These are phyloP conservation scores for Rhimphoctona megacephalus DNA, from an alignment of 2,888 invertebrate genomes.

Conservation along the genomic window DNA sequence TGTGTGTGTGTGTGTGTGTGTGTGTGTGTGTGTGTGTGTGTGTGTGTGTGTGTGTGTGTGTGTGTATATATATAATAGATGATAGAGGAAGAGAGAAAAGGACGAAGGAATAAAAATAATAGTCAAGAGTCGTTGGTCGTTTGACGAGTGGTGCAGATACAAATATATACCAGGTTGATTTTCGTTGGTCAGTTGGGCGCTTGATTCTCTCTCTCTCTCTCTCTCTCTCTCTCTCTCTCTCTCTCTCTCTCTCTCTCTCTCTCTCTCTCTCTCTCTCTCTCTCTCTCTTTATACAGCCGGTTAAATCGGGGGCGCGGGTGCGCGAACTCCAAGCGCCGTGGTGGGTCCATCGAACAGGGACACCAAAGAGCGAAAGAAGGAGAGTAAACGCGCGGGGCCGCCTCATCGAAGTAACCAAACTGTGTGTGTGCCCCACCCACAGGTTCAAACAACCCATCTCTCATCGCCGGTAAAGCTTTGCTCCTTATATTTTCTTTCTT, in stretches of 20 bases:
- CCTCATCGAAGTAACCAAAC: conserved; percentile 71
- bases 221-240: not conserved
- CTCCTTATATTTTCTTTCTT: conserved; percentile 39
- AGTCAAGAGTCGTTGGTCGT: conserved; percentile 59
- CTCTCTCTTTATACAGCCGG: not conserved
- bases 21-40: too few species aligned
- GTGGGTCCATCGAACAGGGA: conserved; percentile 55
- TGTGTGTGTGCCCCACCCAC: conserved; percentile 58
- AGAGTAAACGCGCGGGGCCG: conserved; percentile 54
- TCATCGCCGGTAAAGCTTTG: conserved; percentile 46
- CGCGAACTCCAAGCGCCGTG: conserved; percentile 54
- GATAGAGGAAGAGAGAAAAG: too few species aligned
- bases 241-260: not conserved
- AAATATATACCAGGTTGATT: conserved; percentile 16
- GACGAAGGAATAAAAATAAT: conserved; percentile 25
- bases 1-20: not conserved
- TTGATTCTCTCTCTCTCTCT: not conserved
- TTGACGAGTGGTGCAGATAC: conserved; percentile 44
- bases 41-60: not conserved
- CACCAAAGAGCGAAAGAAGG: conserved; percentile 8
- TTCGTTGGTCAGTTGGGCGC: conserved; percentile 36
- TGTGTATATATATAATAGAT: too few species aligned
- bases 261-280: not conserved
- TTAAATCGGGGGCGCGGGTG: conserved; percentile 43
- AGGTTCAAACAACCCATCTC: conserved; percentile 41